A percentile compares a stretch with the other conserved stretches of the same genome.
phyloP scores from a whole-genome alignment of 2,113 vertebrate species.

The Strix aluco region DNA sequence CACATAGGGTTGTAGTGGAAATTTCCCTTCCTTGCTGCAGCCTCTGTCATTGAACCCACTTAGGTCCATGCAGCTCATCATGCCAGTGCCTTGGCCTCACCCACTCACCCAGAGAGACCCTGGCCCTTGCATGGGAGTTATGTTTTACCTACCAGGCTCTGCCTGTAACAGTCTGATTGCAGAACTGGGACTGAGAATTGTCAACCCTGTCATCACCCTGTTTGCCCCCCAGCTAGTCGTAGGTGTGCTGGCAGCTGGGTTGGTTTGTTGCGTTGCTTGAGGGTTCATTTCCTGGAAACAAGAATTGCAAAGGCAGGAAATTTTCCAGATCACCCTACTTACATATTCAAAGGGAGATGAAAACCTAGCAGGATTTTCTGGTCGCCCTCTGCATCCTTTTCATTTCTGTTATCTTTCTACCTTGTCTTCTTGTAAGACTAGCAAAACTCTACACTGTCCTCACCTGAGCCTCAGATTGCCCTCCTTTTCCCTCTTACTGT shows the following conservation, averaged over 20 bases:
- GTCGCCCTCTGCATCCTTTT: neutral
- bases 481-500: neutral
- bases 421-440: neutral
- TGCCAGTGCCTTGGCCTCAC: neutral
- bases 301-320: neutral
- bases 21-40: neutral
- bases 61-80: neutral
- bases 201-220: neutral
- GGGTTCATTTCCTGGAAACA: conserved; percentile 1
- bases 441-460: neutral
- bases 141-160: neutral
- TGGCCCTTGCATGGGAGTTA: neutral
- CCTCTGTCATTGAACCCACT: neutral
- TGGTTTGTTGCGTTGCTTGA: neutral
- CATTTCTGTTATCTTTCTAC: neutral
- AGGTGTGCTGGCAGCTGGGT: neutral
- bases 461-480: neutral
- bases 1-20: neutral
- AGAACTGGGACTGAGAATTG: neutral
- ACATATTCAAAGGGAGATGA: neutral
- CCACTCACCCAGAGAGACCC: neutral
- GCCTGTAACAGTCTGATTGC: neutral
- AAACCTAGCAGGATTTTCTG: neutral
- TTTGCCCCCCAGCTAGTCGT: neutral
- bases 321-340: neutral